Conservation (phyloP, 2,113 vertebrate species). For the Scomber scombrus region DNA sequence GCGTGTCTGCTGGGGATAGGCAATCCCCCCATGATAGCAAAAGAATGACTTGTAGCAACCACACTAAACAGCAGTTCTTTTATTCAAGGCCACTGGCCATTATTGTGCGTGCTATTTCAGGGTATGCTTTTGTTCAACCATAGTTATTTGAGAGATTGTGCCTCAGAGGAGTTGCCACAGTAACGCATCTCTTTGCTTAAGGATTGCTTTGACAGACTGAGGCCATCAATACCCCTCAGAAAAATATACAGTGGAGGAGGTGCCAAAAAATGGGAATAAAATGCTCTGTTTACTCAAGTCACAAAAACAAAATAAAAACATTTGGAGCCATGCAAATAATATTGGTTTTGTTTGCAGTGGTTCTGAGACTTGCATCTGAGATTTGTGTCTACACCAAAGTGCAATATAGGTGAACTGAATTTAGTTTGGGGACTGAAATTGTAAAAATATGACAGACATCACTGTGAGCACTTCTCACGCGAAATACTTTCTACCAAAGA, state of each 20-base stretch:
- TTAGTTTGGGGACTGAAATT: no score
- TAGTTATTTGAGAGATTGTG: conserved; percentile 27
- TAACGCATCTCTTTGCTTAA: conserved; percentile 26
- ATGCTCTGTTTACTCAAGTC: neutral
- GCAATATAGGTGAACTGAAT: no score
- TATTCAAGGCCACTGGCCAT: conserved; percentile 22
- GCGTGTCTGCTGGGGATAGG: conserved; percentile 7
- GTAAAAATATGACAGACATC: no score
- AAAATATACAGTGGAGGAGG: neutral
- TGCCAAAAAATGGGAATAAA: neutral
- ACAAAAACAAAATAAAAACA: no score
- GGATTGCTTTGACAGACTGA: conserved; percentile 4
- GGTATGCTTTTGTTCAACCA: conserved; percentile 19
- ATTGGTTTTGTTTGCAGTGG: no score
- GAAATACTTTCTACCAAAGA: no score
- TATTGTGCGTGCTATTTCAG: conserved; percentile 12
- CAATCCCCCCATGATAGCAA: conserved; percentile 7
- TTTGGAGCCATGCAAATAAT: no score
- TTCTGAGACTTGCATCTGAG: no score
- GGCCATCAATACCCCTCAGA: neutral
- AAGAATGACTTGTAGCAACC: conserved; percentile 31
- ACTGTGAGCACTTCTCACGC: no score
- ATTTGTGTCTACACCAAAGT: no score
- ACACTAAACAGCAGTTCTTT: neutral
- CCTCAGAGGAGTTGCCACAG: conserved; percentile 36